Base-by-base conservation (phyloP, 2,888 invertebrate species). In the Margaritifera margaritifera region DNA sequence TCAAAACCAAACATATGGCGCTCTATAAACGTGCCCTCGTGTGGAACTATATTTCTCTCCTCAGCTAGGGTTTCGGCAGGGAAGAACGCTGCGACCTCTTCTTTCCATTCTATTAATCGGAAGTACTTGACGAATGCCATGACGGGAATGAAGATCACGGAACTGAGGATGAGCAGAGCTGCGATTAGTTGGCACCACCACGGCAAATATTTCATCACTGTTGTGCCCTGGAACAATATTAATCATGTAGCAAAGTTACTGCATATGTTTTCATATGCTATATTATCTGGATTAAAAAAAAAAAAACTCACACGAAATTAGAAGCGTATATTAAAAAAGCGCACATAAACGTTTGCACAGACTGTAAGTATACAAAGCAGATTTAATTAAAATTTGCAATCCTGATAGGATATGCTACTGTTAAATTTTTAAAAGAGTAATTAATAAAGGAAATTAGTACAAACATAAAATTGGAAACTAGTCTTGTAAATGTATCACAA, bases 141-240 rank as follows among this genome's bases (percentile, higher is more conserved):
- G 4, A 75, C 79, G 1, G 85, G 85, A 27, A 85, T 85, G 80
- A 84, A 84, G n/a, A 83, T 25, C 0, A 83, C 70, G 0, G 84
- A 82, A 56, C 79, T 71, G 19, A 82, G 63, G 50, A 85, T 83
- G 19, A 85, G 74, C 20, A 82, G 55, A 20, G 75, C 80, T 6
- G 83, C 84, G n/a, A 84, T 18, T 6, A 80, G 20, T 64, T 80
- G 79, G 61, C 82, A 81, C 82, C 83, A 84, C 80, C 82, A 81
- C 1, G 85, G 85, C 81, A 81, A 84, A 6, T 78, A 80, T 0
- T 75, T 64, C 4, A 77, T 31, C 0, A 78, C 70, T 11, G 75
- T 69, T 15, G 68, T 65, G 31, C 79, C 84, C 84, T 84, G 75
- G 51, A 74, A 72, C 22, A 27, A 61, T n/a, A 58, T 66, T 50